phyloP scores from a whole-genome alignment of 2,888 invertebrate genomes.

The Meloe dianella region DNA sequence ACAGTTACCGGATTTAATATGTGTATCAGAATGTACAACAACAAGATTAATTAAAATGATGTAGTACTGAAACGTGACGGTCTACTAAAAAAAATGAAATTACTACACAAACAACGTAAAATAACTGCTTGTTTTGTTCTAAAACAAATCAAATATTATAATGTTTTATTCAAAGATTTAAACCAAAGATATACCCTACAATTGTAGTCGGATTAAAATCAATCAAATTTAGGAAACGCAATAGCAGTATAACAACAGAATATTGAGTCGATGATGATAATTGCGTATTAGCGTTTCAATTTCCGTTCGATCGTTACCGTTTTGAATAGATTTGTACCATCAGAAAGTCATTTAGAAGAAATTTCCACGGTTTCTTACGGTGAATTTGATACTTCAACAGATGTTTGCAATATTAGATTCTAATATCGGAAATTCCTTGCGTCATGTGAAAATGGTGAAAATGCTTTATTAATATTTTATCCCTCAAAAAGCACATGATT shows the following conservation, averaged over 20 bases:
- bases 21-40: background rate
- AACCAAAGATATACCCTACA: background rate
- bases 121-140: background rate
- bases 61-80: constrained; percentile 25
- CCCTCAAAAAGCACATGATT: background rate
- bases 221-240: background rate
- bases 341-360: background rate
- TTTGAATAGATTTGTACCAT: background rate
- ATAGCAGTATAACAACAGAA: background rate
- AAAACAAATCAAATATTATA: background rate
- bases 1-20: background rate
- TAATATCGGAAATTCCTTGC: background rate
- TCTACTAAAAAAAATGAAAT: constrained; percentile 20
- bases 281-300: background rate
- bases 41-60: constrained; percentile 24
- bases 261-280: background rate
- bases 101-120: background rate
- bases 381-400: constrained; percentile 1
- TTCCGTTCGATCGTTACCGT: background rate
- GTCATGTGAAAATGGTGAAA: background rate
- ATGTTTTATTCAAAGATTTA: background rate
- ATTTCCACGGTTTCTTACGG: background rate
- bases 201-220: background rate
- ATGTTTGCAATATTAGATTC: background rate
- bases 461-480: background rate